Base-by-base conservation (phyloP, 2,888 invertebrate species). In the Notodromas monacha region DNA sequence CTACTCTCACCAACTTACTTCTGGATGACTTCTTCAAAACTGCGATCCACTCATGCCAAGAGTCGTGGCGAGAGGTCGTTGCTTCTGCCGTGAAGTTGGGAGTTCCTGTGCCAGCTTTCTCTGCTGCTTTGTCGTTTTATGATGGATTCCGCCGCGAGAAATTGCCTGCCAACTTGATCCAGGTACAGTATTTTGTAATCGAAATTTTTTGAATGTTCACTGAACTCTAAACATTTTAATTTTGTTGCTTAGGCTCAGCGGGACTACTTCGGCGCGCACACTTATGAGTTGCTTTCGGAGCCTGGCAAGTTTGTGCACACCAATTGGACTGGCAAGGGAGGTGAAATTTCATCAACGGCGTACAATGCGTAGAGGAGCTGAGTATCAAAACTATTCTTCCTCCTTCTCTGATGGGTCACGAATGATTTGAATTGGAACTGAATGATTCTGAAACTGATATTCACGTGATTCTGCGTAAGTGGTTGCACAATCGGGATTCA, bases 181-280 rank as follows among this genome's bases (percentile, higher is more conserved):
- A 92, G 60, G 70, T 65, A n/a, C n/a, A n/a, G n/a, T n/a, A n/a
- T n/a, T n/a, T n/a, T n/a, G n/a, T n/a, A 46, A 36, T 32, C 26
- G 12, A 14, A 13, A n/a, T n/a, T n/a, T n/a, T n/a, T n/a, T n/a
- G n/a, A 11, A 30, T 30, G 10, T 30, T 27, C 16, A n/a, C 11
- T n/a, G 10, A 10, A 12, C 28, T 10, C 16, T 8, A 21, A 26
- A 28, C 28, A 12, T 28, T 28, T 6, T 11, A 6, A 26, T 11
- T 8, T 28, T n/a, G 21, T n/a, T 34, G 45, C 47, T 30, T 50
- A 68, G 66, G 84, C 92, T 1, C 89, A 89, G 49, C 58, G 96
- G 21, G 96, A 96, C 50, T 96, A 84, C 49, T 96, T 96, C 45
- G 96, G 96, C 2, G 92, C 96, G 1, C 96, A 96, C 49, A 96